Evolutionary conservation across 1,140 invertebrate species (phyloP).

Genomic region (Ceratosolen solmsi): DNA sequence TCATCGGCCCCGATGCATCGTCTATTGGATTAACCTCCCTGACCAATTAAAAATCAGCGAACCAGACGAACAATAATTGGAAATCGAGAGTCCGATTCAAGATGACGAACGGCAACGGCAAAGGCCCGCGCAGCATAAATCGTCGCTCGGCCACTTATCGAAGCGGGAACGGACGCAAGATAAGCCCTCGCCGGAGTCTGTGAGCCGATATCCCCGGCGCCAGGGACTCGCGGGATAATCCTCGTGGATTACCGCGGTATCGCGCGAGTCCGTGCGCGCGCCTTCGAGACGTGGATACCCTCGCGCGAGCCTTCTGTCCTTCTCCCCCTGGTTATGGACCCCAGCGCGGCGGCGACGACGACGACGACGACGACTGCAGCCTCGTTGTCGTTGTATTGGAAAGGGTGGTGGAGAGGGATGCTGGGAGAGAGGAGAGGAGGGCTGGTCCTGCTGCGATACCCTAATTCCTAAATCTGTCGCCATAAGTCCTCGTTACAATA

Average conservation of each 20-base stretch:
- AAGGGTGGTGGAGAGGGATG: not conserved
- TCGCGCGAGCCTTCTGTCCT: not conserved
- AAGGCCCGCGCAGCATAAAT: slow-evolving; percentile 10
- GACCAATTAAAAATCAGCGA: no score
- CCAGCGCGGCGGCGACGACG: not conserved
- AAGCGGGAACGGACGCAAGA: slow-evolving; percentile 1
- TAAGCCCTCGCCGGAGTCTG: no score
- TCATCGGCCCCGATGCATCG: no score
- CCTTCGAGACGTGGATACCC: slow-evolving; percentile 17
- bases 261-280: slow-evolving; percentile 55
- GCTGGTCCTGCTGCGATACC: slow-evolving; percentile 63
- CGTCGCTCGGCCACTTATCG: not conserved
- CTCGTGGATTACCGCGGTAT: slow-evolving; percentile 69
- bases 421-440: not conserved
- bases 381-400: no score
- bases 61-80: no score
- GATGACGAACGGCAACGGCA: slow-evolving; percentile 2
- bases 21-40: no score
- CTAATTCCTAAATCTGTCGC: slow-evolving; percentile 76
- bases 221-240: slow-evolving; percentile 65
- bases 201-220: not conserved
- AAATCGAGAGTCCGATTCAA: no score
- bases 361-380: no score
- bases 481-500: slow-evolving; percentile 75
- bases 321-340: not conserved